Evolutionary conservation across 2,888 invertebrate genomes (phyloP).

Genomic region (Luperina nickerlii): DNA sequence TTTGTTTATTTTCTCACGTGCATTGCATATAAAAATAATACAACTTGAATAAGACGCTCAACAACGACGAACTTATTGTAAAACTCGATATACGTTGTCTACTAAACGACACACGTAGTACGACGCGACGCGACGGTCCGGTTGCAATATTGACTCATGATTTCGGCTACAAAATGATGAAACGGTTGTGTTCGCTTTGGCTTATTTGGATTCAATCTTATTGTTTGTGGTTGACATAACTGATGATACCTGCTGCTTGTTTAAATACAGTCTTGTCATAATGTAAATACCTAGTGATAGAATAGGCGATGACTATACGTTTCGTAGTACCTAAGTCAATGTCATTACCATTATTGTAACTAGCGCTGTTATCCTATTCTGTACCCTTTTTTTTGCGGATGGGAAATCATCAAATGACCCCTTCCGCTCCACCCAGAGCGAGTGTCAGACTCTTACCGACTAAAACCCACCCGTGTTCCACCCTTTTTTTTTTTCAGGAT

Average conservation of each 20-base stretch:
- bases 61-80: background rate
- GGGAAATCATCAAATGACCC: too few relatives aligned
- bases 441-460: too few relatives aligned
- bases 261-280: background rate
- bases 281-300: background rate
- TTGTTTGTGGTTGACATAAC: background rate
- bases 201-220: background rate
- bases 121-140: too few relatives aligned
- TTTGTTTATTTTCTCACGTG: too few relatives aligned
- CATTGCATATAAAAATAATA: background rate
- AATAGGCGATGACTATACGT: background rate
- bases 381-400: background rate
- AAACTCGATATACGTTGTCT: background rate
- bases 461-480: too few relatives aligned
- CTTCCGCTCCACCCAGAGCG: too few relatives aligned
- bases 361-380: background rate
- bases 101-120: background rate
- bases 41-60: background rate
- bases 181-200: background rate
- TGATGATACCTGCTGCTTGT: background rate
- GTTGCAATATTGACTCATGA: constrained; percentile 1
- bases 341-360: background rate
- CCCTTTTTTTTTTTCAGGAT: too few relatives aligned
- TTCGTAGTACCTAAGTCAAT: background rate
- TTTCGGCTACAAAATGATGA: background rate